A percentile compares a stretch with the other conserved stretches of the same genome.
phyloP scores from a whole-genome alignment of 2,797 vertebrate genomes.

The Hypotaenidia okinawae region DNA sequence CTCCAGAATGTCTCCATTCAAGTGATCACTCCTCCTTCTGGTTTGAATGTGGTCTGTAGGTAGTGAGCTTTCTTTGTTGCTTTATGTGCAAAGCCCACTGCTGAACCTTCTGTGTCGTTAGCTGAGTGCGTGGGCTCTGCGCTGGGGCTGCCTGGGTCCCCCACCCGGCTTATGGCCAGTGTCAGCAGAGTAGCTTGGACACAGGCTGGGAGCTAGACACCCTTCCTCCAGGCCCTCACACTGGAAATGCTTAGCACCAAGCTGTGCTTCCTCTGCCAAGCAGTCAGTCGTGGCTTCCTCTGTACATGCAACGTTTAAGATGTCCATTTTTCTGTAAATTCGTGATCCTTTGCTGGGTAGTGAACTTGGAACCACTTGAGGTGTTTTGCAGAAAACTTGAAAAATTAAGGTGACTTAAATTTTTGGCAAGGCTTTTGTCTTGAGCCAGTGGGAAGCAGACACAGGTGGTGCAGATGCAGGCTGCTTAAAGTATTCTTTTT shows the following conservation, averaged over 20 bases:
- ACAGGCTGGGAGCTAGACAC: background rate
- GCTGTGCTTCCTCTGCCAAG: background rate
- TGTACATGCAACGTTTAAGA: accelerated
- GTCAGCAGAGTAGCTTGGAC: background rate
- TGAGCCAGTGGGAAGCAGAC: background rate
- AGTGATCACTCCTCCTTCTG: background rate
- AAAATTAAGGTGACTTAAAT: background rate
- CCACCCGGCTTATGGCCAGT: accelerated
- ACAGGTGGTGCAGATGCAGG: background rate
- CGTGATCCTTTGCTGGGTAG: background rate
- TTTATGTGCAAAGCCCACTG: background rate
- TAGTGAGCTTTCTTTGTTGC: background rate
- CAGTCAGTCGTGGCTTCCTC: background rate
- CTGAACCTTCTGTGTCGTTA: background rate
- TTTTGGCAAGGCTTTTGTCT: background rate
- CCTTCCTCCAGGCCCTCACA: accelerated
- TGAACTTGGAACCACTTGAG: background rate
- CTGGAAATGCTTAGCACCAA: background rate
- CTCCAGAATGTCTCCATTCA: background rate
- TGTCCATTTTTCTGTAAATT: background rate
- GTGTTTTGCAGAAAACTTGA: background rate
- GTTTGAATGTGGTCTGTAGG: accelerated
- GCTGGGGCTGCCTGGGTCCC: too few relatives aligned
- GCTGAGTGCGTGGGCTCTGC: background rate
- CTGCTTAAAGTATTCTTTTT: background rate